Base-by-base conservation (phyloP, 2,113 vertebrate genomes). In the Eleginops maclovinus region DNA sequence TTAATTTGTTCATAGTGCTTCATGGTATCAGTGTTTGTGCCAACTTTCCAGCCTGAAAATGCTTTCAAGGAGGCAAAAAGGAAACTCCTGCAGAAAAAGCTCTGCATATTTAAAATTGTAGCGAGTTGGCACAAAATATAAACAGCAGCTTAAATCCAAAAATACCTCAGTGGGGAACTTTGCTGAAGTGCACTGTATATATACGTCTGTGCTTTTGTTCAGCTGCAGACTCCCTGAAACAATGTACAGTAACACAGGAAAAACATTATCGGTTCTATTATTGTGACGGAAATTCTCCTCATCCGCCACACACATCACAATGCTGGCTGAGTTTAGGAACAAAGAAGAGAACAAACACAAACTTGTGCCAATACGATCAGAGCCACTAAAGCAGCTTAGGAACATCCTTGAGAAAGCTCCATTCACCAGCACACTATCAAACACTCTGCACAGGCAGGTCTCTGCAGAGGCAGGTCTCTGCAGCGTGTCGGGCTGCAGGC, bases 201-300 rank as follows among this genome's bases (percentile, higher is more conserved):
- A 5, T 67, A 72, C 49, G 60, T 73, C 67, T 21, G 75, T 21
- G 19, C 36, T 31, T 74, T 46, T 82, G 61, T 70, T 8, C 43
- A 24, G 46, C 56, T 46, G 41, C 49, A 72, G 79, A 60, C 61
- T 81, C 24, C 15, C 31, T 79, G 75, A 69, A 86, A 89, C 90
- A 90, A 88, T 78, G 75, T 76, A 66, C 82, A 86, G 84, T 70
- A 76, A 79, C 67, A 80, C 87, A 90, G 84, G 84, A 89, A 88
- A 85, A 84, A 59, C 71, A 88, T 72, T 51, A 84, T 83, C 75
- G 31, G 72, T 65, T 80, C 89, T 85, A 76, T 84, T 89, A 47
- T 87, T 81, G 89, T 81, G 73, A 50, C 63, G 86, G 91, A 90
- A 86, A 82, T 87, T 80, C 55, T 81, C 77, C 87, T 53, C 58